Conservation (phyloP, 2,888 invertebrate genomes). For the Latrodectus hesperus region DNA sequence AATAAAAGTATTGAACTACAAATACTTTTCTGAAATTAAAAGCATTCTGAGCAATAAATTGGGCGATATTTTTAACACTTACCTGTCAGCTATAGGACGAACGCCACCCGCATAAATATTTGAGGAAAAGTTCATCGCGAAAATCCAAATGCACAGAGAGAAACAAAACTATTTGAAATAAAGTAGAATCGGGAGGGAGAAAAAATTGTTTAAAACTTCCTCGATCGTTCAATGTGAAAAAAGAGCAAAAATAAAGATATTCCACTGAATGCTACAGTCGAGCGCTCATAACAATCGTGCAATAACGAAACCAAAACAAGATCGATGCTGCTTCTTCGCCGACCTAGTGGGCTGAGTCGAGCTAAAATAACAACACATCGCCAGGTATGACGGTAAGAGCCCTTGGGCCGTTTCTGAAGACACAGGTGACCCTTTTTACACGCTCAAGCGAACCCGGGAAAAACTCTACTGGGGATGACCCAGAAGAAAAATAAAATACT, state of each 20-base stretch:
- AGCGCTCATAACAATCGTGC: constrained; percentile 16
- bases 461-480: constrained; percentile 29
- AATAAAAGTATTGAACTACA: too few relatives aligned
- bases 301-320: constrained; percentile 53
- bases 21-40: neutral
- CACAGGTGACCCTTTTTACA: constrained; percentile 65
- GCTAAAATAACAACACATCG: constrained; percentile 59
- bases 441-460: constrained; percentile 54
- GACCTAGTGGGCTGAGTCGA: constrained; percentile 39
- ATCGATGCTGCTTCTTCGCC: constrained; percentile 57
- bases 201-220: constrained; percentile 20
- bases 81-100: constrained; percentile 51
- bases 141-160: constrained; percentile 40
- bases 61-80: constrained; percentile 20
- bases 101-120: constrained; percentile 24
- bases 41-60: neutral
- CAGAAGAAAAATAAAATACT: constrained; percentile 16
- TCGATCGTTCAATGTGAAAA: constrained; percentile 20
- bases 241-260: neutral
- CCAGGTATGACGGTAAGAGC: constrained; percentile 40
- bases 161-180: constrained; percentile 13
- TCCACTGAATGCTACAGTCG: neutral
- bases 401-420: constrained; percentile 18
- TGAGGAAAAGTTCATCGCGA: constrained; percentile 38
- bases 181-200: neutral